A percentile compares a stretch with the other conserved stretches of the same genome.
phyloP scores from a whole-genome alignment of 1,140 invertebrate genomes.

The Zaprionus nigranus region DNA sequence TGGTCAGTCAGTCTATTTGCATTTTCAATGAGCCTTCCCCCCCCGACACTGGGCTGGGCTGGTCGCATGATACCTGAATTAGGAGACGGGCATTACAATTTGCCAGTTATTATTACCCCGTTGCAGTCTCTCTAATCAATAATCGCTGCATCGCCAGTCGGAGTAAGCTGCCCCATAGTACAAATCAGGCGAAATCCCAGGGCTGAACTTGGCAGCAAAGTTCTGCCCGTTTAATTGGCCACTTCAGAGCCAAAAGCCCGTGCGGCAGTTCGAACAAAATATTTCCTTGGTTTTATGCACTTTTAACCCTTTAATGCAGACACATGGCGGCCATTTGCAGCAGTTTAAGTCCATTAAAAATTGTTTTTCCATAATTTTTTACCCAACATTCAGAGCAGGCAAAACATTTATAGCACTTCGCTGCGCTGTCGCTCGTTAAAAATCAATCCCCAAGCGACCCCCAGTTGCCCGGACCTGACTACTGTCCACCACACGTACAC shows the following conservation, averaged over 20 bases:
- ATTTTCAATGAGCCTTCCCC: constrained; percentile 28
- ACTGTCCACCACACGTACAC: constrained; percentile 5
- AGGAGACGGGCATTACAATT: constrained; percentile 9
- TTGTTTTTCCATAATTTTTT: constrained; percentile 77
- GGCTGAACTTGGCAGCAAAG: constrained; percentile 12
- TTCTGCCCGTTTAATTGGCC: constrained; percentile 42
- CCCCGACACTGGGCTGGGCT: constrained; percentile 4
- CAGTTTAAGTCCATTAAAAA: constrained; percentile 73
- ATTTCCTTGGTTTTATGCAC: constrained; percentile 55
- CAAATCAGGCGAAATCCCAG: constrained; percentile 21
- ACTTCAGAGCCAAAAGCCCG: constrained; percentile 49
- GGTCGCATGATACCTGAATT: constrained; percentile 15
- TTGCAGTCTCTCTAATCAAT: constrained; percentile 10
- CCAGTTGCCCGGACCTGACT: constrained; percentile 17
- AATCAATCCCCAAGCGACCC: constrained; percentile 74
- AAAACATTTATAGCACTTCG: constrained; percentile 49
- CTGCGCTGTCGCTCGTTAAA: constrained; percentile 71
- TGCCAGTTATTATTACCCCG: constrained; percentile 11
- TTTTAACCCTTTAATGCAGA: constrained; percentile 64
- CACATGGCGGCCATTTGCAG: constrained; percentile 55
- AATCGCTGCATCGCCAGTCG: not conserved
- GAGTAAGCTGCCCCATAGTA: not conserved
- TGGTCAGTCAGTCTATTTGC: constrained; percentile 42
- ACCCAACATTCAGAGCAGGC: constrained; percentile 31
- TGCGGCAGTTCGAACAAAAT: constrained; percentile 54